phyloP scores from a whole-genome alignment of 53 echinoderm and acorn worm species.

The Mesocentrotus franciscanus region DNA sequence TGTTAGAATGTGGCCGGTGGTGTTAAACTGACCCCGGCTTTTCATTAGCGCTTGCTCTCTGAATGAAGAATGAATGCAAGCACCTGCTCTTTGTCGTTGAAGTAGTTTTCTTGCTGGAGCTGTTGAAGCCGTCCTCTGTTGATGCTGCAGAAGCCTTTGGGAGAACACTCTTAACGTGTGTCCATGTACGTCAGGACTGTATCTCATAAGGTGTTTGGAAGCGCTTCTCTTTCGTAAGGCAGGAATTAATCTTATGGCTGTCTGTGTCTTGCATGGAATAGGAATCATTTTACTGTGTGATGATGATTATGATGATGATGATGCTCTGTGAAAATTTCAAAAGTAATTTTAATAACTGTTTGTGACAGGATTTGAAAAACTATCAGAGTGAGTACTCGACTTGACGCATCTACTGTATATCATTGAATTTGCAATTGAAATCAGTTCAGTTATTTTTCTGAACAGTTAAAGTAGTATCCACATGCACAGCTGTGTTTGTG shows the following conservation, averaged over 20 bases:
- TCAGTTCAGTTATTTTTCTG: too few relatives aligned
- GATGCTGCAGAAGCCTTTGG: neutral
- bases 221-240: neutral
- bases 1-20: neutral
- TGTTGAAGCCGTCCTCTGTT: neutral
- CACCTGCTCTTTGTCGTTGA: neutral
- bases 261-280: neutral
- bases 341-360: neutral
- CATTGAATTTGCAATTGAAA: too few relatives aligned
- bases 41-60: slow-evolving; percentile 3
- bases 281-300: neutral
- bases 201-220: neutral
- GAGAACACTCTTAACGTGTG: neutral
- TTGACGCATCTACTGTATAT: too few relatives aligned
- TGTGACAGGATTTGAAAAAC: neutral
- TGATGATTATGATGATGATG: too few relatives aligned
- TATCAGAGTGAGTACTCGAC: neutral
- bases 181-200: neutral
- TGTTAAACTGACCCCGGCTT: neutral
- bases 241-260: neutral
- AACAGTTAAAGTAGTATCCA: too few relatives aligned
- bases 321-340: neutral
- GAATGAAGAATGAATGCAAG: neutral
- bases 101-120: neutral
- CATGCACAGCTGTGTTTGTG: too few relatives aligned